A percentile compares a stretch with the other conserved stretches of the same genome.
phyloP scores from a whole-genome alignment of 2,113 vertebrate species.

The Plestiodon gilberti region DNA sequence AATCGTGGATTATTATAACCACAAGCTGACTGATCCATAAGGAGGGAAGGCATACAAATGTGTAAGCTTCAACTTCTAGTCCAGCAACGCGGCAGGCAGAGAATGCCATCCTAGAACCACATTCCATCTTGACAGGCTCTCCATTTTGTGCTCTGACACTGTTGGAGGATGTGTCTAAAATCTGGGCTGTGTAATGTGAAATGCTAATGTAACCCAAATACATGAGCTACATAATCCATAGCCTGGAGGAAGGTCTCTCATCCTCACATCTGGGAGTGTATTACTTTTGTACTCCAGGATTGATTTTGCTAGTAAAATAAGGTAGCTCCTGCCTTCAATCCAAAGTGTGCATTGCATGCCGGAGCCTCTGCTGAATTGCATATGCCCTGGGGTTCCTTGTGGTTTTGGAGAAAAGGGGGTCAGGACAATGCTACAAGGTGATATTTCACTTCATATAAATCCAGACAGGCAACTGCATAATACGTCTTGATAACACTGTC shows the following conservation, averaged over 20 bases:
- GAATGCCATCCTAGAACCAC: background rate
- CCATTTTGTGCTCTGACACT: constrained; percentile 36
- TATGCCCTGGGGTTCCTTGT: constrained; percentile 35
- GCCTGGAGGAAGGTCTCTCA: constrained; percentile 73
- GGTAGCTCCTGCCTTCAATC: constrained; percentile 52
- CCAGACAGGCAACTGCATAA: background rate
- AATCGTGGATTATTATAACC: background rate
- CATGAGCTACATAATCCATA: constrained; percentile 72
- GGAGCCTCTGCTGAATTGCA: constrained; percentile 46
- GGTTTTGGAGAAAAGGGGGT: background rate
- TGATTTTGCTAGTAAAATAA: constrained; percentile 67
- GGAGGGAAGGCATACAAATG: background rate
- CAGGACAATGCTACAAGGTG: constrained; percentile 56
- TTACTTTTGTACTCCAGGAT: constrained; percentile 57
- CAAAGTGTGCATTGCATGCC: constrained; percentile 24
- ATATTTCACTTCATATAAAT: constrained; percentile 27
- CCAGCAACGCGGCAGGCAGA: background rate
- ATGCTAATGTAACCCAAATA: constrained; percentile 77
- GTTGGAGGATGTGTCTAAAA: constrained; percentile 58
- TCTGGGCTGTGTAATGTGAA: constrained; percentile 55
- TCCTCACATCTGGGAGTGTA: constrained; percentile 52
- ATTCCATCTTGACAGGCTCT: constrained; percentile 47
- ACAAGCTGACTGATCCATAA: background rate
- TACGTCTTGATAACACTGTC: constrained; percentile 4
- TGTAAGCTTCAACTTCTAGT: background rate